Conservation (phyloP, 2,888 invertebrate genomes). For the Agonopterix subpropinquella region DNA sequence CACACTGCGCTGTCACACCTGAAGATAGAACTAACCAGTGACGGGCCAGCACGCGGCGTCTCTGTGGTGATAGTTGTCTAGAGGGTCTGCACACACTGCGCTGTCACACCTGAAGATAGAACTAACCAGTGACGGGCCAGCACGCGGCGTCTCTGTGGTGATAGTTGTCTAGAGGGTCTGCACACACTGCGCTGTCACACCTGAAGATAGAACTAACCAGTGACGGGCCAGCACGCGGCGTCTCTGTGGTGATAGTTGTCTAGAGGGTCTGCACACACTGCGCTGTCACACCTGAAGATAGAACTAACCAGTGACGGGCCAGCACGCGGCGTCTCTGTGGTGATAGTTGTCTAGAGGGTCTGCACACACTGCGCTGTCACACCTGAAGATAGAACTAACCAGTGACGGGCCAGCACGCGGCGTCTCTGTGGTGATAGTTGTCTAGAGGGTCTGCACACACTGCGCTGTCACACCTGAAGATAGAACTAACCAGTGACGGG, state of each 20-base stretch:
- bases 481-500: slow-evolving; percentile 33
- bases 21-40: slow-evolving; percentile 30
- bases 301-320: slow-evolving; percentile 42
- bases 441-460: slow-evolving; percentile 24
- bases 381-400: slow-evolving; percentile 24
- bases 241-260: slow-evolving; percentile 34
- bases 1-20: too few relatives aligned
- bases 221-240: slow-evolving; percentile 44
- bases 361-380: too few relatives aligned
- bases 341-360: slow-evolving; percentile 31
- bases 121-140: slow-evolving; percentile 46
- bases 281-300: slow-evolving; percentile 13
- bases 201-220: slow-evolving; percentile 26
- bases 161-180: too few relatives aligned
- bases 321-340: slow-evolving; percentile 42
- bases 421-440: slow-evolving; percentile 37
- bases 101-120: slow-evolving; percentile 14
- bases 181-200: too few relatives aligned
- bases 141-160: slow-evolving; percentile 47
- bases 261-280: slow-evolving; percentile 35
- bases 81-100: slow-evolving; percentile 36
- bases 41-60: slow-evolving; percentile 47
- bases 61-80: slow-evolving; percentile 27
- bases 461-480: slow-evolving; percentile 27
- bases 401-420: slow-evolving; percentile 43